Evolutionary conservation across 2,797 vertebrate genomes (phyloP).

Genomic region (Tachyglossus aculeatus): DNA sequence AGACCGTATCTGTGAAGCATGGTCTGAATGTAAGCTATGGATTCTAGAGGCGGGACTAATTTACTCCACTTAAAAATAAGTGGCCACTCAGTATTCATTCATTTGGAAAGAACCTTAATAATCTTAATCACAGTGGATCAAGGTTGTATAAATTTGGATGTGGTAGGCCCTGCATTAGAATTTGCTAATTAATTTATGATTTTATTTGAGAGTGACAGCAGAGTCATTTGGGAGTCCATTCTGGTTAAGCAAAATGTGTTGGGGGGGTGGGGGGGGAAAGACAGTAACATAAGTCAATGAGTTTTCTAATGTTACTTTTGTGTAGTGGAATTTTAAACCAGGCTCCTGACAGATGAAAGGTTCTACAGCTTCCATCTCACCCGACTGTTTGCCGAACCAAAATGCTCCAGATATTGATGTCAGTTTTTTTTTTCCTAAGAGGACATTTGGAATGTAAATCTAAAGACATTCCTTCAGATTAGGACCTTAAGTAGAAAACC

Average conservation of each 20-base stretch:
- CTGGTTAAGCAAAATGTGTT: not conserved
- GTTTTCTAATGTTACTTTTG: no score
- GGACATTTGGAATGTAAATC: no score
- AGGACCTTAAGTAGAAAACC: no score
- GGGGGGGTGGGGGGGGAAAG: no score
- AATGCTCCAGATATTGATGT: no score
- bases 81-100: slow-evolving; percentile 55
- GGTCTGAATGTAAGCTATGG: slow-evolving; percentile 25
- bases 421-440: no score
- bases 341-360: no score
- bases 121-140: slow-evolving; percentile 17
- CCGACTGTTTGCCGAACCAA: no score
- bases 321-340: no score
- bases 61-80: slow-evolving; percentile 52
- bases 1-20: not conserved
- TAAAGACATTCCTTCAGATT: no score
- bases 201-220: slow-evolving; percentile 27
- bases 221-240: not conserved
- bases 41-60: slow-evolving; percentile 34
- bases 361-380: no score
- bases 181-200: not conserved
- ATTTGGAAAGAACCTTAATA: slow-evolving; percentile 18
- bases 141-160: not conserved
- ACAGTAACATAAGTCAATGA: no score
- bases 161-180: not conserved